phyloP scores from a whole-genome alignment of 1,140 invertebrate genomes.

The Dermatophagoides farinae region DNA sequence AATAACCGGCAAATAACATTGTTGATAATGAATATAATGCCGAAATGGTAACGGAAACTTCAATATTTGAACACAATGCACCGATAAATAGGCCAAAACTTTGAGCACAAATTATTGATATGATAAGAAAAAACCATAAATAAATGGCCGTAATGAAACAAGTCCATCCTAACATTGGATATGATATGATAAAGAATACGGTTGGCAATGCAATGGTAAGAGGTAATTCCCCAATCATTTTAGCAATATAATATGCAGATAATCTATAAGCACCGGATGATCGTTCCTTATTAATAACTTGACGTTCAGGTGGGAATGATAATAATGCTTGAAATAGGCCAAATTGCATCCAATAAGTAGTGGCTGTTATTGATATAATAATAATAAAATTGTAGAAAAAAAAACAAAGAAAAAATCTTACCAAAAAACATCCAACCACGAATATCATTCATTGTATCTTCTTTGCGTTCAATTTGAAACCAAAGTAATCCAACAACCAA shows the following conservation, averaged over 20 bases:
- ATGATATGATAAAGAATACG: conserved; percentile 55
- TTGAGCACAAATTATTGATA: conserved; percentile 26
- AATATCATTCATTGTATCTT: conserved; percentile 52
- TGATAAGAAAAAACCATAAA: conserved; percentile 46
- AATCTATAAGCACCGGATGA: conserved; percentile 56
- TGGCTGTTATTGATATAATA: conserved; percentile 28
- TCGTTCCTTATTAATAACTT: conserved; percentile 62
- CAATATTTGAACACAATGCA: conserved; percentile 54
- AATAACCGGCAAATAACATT: conserved; percentile 60
- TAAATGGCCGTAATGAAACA: conserved; percentile 39
- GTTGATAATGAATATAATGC: conserved; percentile 56
- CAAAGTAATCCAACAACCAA: conserved; percentile 53
- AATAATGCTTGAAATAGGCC: conserved; percentile 56
- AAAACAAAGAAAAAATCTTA: conserved; percentile 6
- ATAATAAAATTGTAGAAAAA: neutral
- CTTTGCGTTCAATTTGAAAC: conserved; percentile 50
- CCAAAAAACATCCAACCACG: conserved; percentile 42
- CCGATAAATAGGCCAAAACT: conserved; percentile 65
- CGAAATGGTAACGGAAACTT: conserved; percentile 54
- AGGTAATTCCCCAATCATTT: conserved; percentile 61
- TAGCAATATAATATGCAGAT: conserved; percentile 63
- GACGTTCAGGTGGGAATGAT: conserved; percentile 55
- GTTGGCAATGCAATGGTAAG: conserved; percentile 52
- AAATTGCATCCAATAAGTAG: conserved; percentile 68
- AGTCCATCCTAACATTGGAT: conserved; percentile 44